Base-by-base conservation (phyloP, 2,888 invertebrate genomes). In the Abrostola tripartita region DNA sequence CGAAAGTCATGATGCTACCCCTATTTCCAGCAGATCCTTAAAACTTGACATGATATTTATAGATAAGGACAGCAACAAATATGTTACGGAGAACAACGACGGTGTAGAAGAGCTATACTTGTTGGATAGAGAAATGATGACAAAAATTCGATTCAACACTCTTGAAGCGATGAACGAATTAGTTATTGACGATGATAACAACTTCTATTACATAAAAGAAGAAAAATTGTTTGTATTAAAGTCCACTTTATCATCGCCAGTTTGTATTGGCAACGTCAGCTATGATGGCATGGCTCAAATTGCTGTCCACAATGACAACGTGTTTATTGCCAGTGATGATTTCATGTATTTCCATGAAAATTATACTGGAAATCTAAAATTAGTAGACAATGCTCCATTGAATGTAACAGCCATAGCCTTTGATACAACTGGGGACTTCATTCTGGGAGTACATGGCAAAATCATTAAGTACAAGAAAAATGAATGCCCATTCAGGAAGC, bases 41-140 rank as follows among this genome's bases (percentile, higher is more conserved):
- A 89, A 88, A 70, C 71, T 91, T 4, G 87, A 91, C 67, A 90
- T 89, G 88, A 82, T 93, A 54, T 88, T 89, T 69, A 78, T 92
- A 35, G 92, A 92, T 69, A 91, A 86, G 74, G 87, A 92, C 59
- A 87, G 93, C 40, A 92, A 92, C 63, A 91, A 90, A 78, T 92
- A 90, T 73, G 81, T 92, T 5, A 90, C 90, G 9, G 88, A 91
- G 59, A 88, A 84, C 60, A 82, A 85, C 10, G 82, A 92, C 50
- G 93, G 92, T 5, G 73, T 89, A 8, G 88, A 92, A 76, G 89
- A 92, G 65, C 68, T 92, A 5, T 93, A 90, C 68, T 78, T 90
- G 5, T 71, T 92, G 38, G 85, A 87, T 42, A 88, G 86, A 5
- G 81, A 87, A 14, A 61, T 56, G 44, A 57, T 64, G 60, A 90